A percentile compares a stretch with the other conserved stretches of the same genome.
Conservation (phyloP, 1,140 invertebrate genomes). For the Drosophila grimshawi region DNA sequence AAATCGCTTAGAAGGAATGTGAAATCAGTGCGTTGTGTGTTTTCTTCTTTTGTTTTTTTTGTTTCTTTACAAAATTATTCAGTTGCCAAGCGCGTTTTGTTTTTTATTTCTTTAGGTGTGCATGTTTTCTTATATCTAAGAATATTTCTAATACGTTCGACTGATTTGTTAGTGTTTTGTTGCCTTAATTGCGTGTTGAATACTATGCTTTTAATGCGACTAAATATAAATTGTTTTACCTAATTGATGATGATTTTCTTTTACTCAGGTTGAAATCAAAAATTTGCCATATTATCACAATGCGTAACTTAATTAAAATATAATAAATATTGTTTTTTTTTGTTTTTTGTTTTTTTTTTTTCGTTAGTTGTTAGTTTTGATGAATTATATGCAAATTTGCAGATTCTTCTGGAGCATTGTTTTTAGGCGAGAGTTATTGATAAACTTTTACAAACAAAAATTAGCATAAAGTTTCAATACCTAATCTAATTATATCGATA, state of each 20-base stretch:
- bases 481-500: neutral
- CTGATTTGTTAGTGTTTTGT: too few species aligned
- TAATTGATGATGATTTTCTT: constrained; percentile 12
- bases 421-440: constrained; percentile 18
- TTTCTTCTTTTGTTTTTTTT: constrained; percentile 3
- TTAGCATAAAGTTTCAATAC: constrained; percentile 9
- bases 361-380: constrained; percentile 21
- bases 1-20: constrained; percentile 48
- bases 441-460: constrained; percentile 19
- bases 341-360: constrained; percentile 4
- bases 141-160: neutral
- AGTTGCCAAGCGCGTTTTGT: constrained; percentile 2
- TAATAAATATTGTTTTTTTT: constrained; percentile 39
- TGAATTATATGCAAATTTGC: constrained; percentile 28
- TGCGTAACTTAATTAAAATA: constrained; percentile 28
- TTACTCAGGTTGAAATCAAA: constrained; percentile 27
- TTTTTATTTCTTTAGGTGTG: constrained; percentile 5
- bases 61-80: constrained; percentile 8
- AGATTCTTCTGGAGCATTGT: constrained; percentile 38
- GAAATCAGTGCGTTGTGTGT: constrained; percentile 31
- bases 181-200: too few species aligned
- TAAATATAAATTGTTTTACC: constrained; percentile 27
- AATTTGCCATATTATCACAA: constrained; percentile 45
- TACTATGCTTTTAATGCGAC: neutral
- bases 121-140: neutral